Base-by-base conservation (phyloP, 2,888 invertebrate genomes). In the Zygothrica quintamaculata region DNA sequence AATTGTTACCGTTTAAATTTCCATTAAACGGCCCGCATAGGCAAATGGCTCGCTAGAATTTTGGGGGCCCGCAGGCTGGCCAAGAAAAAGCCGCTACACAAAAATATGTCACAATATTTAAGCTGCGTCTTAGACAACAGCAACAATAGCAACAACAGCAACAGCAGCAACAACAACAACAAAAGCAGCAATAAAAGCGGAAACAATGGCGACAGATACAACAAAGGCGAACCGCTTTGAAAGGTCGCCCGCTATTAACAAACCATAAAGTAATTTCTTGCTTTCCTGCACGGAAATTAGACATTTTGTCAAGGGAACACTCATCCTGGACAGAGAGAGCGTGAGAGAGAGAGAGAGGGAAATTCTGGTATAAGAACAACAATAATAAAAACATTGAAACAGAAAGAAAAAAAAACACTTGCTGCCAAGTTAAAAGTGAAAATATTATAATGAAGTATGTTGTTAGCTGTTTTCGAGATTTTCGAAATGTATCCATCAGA, bases 181-280 rank as follows among this genome's bases (percentile, higher is more conserved):
- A 12, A 47, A 4, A n/a, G 16, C 3, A n/a, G 29, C 29, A 29
- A 29, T 29, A 29, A 29, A 29, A 46, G 48, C 69, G 70, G 64
- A 71, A 70, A 70, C 74, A 74, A 74, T 71, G 74, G 64, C 59
- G 65, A 65, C 53, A 60, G 36, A 53, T 65, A 77, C 73, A 78
- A 60, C 70, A 80, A 80, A 65, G 62, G 65, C 68, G 58, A 59
- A 33, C 52, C 44, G 68, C 65, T 73, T 65, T 70, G 29, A 68
- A 70, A 74, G 79, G 76, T 79, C 79, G 82, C 74, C 84, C 65
- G 75, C 85, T 86, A 85, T 86, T 85, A 85, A 79, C 87, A 85
- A 86, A 85, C 85, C 85, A 81, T 86, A 85, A 85, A 86, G 86
- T 86, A 84, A 86, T 82, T 86, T 85, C 84, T 85, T 85, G 84